Evolutionary conservation across 2,113 vertebrate species (phyloP).

Genomic region (Corapipo altera): DNA sequence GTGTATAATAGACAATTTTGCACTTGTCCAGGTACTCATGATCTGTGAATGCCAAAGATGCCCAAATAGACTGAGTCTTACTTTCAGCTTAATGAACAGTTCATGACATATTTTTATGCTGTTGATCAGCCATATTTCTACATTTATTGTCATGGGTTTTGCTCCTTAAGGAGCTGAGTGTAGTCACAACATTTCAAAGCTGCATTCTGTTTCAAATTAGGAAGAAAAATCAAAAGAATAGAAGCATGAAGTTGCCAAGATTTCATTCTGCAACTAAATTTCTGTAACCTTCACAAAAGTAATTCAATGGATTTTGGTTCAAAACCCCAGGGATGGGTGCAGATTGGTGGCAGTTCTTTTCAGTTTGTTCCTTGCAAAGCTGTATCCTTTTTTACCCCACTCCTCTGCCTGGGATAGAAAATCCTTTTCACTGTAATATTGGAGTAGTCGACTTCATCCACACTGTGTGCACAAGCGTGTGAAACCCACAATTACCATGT

Average conservation of each 20-base stretch:
- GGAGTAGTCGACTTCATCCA: fast-evolving
- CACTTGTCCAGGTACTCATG: background rate
- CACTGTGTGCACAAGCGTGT: background rate
- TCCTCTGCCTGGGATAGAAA: background rate
- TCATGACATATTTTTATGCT: background rate
- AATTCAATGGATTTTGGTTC: background rate
- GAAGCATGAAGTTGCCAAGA: background rate
- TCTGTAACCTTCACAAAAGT: background rate
- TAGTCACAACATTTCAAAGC: background rate
- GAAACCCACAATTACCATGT: background rate
- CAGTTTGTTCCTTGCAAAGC: background rate
- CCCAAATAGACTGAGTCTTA: background rate
- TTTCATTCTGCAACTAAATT: background rate
- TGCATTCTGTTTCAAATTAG: background rate
- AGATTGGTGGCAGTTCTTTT: background rate
- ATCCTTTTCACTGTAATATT: background rate
- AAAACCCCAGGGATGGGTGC: background rate
- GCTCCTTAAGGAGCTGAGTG: background rate
- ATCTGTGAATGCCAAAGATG: background rate
- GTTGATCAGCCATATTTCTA: background rate
- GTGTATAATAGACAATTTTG: background rate
- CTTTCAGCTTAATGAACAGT: background rate
- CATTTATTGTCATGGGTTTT: background rate
- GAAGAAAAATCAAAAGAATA: background rate
- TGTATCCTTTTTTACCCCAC: background rate